phyloP scores from a whole-genome alignment of 2,888 invertebrate genomes.

The Tetheella fluctuosa region DNA sequence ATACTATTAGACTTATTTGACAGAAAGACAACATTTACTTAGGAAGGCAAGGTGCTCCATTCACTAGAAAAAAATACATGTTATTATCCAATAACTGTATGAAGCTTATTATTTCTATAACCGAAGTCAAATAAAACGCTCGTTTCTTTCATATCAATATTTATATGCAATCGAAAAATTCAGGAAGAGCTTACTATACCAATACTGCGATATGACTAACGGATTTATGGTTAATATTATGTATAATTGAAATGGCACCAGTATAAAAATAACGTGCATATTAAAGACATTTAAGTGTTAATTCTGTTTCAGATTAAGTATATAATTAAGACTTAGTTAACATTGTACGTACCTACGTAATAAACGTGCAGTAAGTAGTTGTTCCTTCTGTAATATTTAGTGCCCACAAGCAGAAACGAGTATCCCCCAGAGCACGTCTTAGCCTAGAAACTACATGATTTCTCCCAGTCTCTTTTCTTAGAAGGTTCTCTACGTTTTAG shows the following conservation, averaged over 20 bases:
- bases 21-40: constrained; percentile 49
- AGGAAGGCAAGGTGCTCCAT: constrained; percentile 22
- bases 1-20: constrained; percentile 49
- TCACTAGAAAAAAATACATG: not conserved
- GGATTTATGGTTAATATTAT: not conserved
- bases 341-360: constrained; percentile 21
- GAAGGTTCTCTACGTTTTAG: constrained; percentile 24
- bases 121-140: not conserved
- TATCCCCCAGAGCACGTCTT: constrained; percentile 37
- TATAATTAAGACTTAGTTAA: not conserved
- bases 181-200: not conserved
- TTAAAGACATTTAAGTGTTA: no score
- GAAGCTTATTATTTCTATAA: not conserved
- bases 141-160: not conserved
- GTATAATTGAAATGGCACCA: no score
- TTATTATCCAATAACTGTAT: constrained; percentile 5
- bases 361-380: constrained; percentile 28
- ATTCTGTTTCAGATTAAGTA: no score
- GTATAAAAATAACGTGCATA: no score
- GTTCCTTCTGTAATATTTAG: constrained; percentile 38
- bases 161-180: not conserved
- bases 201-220: constrained; percentile 10
- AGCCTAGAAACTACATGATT: constrained; percentile 38
- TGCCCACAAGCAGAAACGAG: constrained; percentile 27
- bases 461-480: constrained; percentile 35